Conservation (phyloP, 2,888 invertebrate genomes). For the Chrysolina haemoptera region DNA sequence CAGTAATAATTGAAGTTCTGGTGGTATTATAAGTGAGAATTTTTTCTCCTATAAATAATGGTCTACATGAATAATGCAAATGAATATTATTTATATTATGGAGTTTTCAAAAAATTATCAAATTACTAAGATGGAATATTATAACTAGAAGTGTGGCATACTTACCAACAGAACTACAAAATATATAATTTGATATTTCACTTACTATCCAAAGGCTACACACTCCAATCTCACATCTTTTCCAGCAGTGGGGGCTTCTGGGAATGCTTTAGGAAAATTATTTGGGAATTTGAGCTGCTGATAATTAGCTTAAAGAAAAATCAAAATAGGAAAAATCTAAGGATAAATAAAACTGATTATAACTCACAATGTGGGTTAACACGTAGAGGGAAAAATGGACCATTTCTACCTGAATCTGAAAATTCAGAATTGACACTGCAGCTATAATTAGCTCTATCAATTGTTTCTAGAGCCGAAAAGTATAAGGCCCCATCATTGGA, state of each 20-base stretch:
- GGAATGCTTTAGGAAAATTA: constrained; percentile 96
- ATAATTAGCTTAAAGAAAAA: constrained; percentile 49
- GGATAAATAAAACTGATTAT: constrained; percentile 26
- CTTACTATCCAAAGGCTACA: constrained; percentile 94
- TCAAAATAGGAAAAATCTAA: constrained; percentile 34
- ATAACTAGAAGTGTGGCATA: too few relatives aligned
- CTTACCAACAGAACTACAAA: too few relatives aligned
- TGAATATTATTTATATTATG: too few relatives aligned
- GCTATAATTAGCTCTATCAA: constrained; percentile 91
- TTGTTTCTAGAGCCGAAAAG: constrained; percentile 92
- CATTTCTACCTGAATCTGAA: constrained; percentile 90
- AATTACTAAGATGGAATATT: too few relatives aligned
- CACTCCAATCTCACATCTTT: constrained; percentile 94
- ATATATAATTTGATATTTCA: constrained; percentile 40
- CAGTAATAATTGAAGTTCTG: too few relatives aligned
- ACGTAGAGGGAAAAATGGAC: constrained; percentile 87
- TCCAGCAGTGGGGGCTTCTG: constrained; percentile 92
- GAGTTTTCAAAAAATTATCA: too few relatives aligned
- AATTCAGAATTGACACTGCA: constrained; percentile 92
- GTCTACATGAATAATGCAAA: too few relatives aligned
- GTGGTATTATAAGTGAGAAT: too few relatives aligned
- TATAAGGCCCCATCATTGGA: constrained; percentile 95
- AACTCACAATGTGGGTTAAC: constrained; percentile 85
- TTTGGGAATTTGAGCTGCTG: constrained; percentile 86
- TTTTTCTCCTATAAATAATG: too few relatives aligned